phyloP scores from a whole-genome alignment of 2,797 vertebrate genomes.

The Spea hammondii region DNA sequence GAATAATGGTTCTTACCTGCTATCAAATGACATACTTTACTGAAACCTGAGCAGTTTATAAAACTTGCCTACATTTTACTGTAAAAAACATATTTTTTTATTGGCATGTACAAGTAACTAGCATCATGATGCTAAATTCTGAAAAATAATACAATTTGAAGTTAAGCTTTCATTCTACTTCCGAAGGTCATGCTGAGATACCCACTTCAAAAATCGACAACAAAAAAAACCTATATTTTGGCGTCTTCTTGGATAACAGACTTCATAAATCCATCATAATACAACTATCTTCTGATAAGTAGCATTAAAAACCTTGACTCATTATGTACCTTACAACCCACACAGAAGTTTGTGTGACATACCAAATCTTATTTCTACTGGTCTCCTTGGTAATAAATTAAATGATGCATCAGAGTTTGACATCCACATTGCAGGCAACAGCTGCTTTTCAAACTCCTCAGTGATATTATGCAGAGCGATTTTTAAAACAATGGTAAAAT shows the following conservation, averaged over 20 bases:
- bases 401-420: slow-evolving; percentile 28
- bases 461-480: slow-evolving; percentile 4
- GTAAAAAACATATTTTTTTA: too few relatives aligned
- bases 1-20: too few relatives aligned
- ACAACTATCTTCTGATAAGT: neutral
- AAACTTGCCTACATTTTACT: too few relatives aligned
- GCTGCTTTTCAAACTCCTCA: slow-evolving; percentile 30
- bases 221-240: neutral
- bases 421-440: slow-evolving; percentile 19
- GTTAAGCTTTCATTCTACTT: neutral
- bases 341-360: slow-evolving; percentile 32
- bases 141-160: too few relatives aligned
- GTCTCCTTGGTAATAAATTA: slow-evolving; percentile 46
- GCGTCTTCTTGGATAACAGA: neutral
- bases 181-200: neutral
- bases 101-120: too few relatives aligned
- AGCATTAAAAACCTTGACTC: slow-evolving; percentile 24
- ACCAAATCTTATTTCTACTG: slow-evolving; percentile 21
- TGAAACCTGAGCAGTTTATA: too few relatives aligned
- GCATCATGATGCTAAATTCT: too few relatives aligned
- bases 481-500: neutral
- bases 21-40: too few relatives aligned
- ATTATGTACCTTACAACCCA: slow-evolving; percentile 24
- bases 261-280: neutral
- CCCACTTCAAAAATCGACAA: neutral